Evolutionary conservation across 1,140 invertebrate genomes (phyloP).

Genomic region (Globodera rostochiensis): DNA sequence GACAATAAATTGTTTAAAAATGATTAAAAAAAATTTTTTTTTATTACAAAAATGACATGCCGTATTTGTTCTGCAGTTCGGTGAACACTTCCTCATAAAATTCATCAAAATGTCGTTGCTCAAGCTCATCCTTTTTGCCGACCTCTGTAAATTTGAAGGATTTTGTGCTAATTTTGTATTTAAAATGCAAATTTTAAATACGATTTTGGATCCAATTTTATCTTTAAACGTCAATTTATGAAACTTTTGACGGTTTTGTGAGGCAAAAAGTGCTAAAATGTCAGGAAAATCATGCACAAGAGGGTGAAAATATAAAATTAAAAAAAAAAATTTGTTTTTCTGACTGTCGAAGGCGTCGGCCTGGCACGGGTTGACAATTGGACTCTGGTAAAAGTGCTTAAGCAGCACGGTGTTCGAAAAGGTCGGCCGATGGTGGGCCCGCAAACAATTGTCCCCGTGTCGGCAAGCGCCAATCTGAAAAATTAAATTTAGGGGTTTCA

Average conservation of each 20-base stretch:
- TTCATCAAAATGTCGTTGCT: constrained; percentile 98
- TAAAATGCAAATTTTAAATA: neutral
- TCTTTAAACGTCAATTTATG: no score
- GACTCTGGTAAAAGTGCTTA: constrained; percentile 62
- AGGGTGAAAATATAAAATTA: no score
- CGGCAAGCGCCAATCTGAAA: constrained; percentile 81
- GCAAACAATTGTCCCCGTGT: constrained; percentile 94
- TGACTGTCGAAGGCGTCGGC: constrained; percentile 60
- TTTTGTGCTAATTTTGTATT: neutral
- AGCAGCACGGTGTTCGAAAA: constrained; percentile 77
- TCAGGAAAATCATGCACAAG: neutral
- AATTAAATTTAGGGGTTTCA: neutral
- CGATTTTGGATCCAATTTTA: no score
- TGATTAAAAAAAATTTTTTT: no score
- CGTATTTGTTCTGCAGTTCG: constrained; percentile 31
- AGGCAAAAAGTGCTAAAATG: no score
- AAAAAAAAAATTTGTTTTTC: constrained; percentile 13
- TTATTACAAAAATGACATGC: neutral
- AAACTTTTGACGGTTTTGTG: no score
- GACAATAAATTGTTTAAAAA: no score
- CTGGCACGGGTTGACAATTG: constrained; percentile 58
- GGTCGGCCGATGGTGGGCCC: constrained; percentile 97
- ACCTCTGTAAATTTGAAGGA: constrained; percentile 43
- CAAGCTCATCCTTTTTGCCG: constrained; percentile 82
- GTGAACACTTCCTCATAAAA: constrained; percentile 91